Evolutionary conservation across 2,113 vertebrate species (phyloP).

Genomic region (Calyptomena viridis): DNA sequence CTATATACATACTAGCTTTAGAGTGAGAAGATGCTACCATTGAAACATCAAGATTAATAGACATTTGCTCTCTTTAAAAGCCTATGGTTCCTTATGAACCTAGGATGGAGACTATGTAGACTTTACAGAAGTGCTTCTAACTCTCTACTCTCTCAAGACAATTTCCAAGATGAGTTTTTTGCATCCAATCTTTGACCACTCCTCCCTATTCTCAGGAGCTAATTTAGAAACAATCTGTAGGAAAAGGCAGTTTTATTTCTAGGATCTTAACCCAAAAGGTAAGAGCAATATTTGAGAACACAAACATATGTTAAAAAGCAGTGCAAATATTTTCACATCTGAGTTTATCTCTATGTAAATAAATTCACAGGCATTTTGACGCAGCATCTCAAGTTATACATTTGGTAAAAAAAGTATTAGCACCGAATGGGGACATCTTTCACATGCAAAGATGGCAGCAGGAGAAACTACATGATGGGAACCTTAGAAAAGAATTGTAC

Average conservation of each 20-base stretch:
- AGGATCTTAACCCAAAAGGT: background rate
- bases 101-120: background rate
- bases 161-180: background rate
- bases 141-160: background rate
- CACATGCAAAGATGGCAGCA: background rate
- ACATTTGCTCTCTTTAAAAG: background rate
- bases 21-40: background rate
- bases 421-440: background rate
- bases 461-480: background rate
- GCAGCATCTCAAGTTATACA: background rate
- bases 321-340: background rate
- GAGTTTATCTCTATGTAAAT: background rate
- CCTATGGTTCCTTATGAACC: background rate
- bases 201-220: background rate
- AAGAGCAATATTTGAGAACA: background rate
- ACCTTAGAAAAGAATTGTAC: background rate
- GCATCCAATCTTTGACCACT: background rate
- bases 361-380: background rate
- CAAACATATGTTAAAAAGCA: background rate
- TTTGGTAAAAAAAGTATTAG: background rate
- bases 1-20: background rate
- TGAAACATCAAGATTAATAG: background rate
- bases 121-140: background rate
- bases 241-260: background rate
- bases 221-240: background rate